Conservation (phyloP, 2,888 invertebrate species). For the Agrotis ipsilon region DNA sequence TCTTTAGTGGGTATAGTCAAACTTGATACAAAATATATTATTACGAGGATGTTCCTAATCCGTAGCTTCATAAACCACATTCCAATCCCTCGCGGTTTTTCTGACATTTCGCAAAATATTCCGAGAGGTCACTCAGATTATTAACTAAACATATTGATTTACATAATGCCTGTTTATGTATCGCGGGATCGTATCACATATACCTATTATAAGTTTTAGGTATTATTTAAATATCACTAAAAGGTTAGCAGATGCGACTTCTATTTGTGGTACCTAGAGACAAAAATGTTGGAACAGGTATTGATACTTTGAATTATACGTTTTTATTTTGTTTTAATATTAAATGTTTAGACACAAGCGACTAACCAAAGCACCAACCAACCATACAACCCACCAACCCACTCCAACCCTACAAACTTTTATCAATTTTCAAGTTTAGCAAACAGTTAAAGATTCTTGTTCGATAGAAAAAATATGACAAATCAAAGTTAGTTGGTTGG, state of each 20-base stretch:
- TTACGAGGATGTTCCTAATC: constrained; percentile 1
- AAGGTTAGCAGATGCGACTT: neutral
- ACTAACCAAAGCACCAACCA: too few relatives aligned
- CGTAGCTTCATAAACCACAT: constrained; percentile 22
- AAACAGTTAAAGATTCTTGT: too few relatives aligned
- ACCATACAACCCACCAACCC: too few relatives aligned
- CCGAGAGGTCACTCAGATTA: constrained; percentile 28
- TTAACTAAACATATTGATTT: constrained; percentile 17
- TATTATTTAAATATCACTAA: constrained; percentile 14
- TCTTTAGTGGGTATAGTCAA: neutral
- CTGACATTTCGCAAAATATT: constrained; percentile 35
- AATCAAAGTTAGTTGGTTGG: too few relatives aligned
- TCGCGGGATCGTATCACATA: neutral
- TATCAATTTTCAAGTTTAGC: too few relatives aligned
- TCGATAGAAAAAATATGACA: too few relatives aligned
- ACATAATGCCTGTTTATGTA: constrained; percentile 4
- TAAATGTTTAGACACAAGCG: too few relatives aligned
- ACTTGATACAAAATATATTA: constrained; percentile 1
- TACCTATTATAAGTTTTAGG: neutral
- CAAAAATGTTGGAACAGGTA: too few relatives aligned
- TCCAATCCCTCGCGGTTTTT: constrained; percentile 22
- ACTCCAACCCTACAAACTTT: too few relatives aligned
- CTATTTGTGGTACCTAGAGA: too few relatives aligned
- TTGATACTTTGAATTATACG: too few relatives aligned
- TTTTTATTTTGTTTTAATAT: too few relatives aligned